phyloP scores from a whole-genome alignment of 1,140 invertebrate species.

The Campoletis sonorensis region DNA sequence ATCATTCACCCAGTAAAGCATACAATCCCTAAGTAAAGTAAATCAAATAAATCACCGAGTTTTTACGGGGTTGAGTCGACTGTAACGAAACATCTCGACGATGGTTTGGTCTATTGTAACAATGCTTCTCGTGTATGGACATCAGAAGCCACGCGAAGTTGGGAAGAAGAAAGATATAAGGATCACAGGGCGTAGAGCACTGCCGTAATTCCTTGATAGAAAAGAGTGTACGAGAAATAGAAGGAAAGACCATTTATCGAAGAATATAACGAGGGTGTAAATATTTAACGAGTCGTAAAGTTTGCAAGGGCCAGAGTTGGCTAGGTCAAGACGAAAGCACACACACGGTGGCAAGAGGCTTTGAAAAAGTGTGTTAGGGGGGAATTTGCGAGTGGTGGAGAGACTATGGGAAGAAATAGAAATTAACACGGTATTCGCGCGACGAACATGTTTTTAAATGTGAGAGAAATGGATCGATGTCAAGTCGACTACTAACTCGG shows the following conservation, averaged over 20 bases:
- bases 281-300: constrained; percentile 35
- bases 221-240: background rate
- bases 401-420: background rate
- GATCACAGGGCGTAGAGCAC: background rate
- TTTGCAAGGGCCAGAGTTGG: constrained; percentile 13
- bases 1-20: too few relatives aligned
- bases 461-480: constrained; percentile 4
- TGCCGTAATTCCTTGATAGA: background rate
- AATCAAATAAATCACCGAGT: background rate
- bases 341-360: background rate
- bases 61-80: too few relatives aligned
- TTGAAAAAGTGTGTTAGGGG: background rate
- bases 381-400: background rate
- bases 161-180: background rate
- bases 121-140: too few relatives aligned
- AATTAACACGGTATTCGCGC: background rate
- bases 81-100: too few relatives aligned
- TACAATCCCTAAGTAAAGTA: background rate
- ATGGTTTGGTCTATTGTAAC: too few relatives aligned
- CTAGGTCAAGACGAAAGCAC: background rate
- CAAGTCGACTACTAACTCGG: background rate
- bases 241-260: constrained; percentile 25
- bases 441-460: constrained; percentile 5
- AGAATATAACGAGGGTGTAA: constrained; percentile 28
- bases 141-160: background rate